Evolutionary conservation across 1,140 invertebrate genomes (phyloP).

Genomic region (Megathymus violae): DNA sequence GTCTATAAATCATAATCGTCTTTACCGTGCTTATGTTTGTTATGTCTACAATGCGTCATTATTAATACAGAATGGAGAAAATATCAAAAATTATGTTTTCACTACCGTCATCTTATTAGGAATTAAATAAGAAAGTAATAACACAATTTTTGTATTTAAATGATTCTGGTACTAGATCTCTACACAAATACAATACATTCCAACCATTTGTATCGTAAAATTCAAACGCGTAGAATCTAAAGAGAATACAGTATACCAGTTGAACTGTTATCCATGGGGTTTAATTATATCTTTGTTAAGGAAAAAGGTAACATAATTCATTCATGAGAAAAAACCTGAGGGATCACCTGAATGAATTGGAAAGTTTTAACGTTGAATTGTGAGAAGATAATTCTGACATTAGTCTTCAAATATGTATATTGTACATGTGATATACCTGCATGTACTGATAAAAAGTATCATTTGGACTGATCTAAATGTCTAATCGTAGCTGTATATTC

Average conservation of each 20-base stretch:
- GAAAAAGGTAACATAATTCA: slow-evolving; percentile 60
- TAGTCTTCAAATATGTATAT: background rate
- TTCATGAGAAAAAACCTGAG: slow-evolving; percentile 61
- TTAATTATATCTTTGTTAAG: slow-evolving; percentile 75
- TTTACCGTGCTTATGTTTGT: background rate
- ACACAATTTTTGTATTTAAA: slow-evolving; percentile 32
- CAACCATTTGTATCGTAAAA: slow-evolving; percentile 66
- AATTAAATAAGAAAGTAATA: slow-evolving; percentile 42
- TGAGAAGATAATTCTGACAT: background rate
- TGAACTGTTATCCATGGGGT: slow-evolving; percentile 70
- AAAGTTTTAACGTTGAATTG: slow-evolving; percentile 29
- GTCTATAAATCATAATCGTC: slow-evolving; percentile 8
- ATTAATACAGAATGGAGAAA: slow-evolving; percentile 35
- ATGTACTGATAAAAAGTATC: no score
- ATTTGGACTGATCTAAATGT: no score
- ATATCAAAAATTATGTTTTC: slow-evolving; percentile 22
- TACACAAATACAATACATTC: slow-evolving; percentile 38
- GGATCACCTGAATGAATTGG: slow-evolving; percentile 42
- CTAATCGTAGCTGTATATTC: no score
- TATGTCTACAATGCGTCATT: slow-evolving; percentile 13
- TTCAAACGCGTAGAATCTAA: slow-evolving; percentile 55
- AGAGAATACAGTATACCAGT: slow-evolving; percentile 62
- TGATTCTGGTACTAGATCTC: slow-evolving; percentile 39
- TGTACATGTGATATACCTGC: no score
- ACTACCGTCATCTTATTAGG: slow-evolving; percentile 33